Base-by-base conservation (phyloP, 2,113 vertebrate species). In the Chitala chitala region DNA sequence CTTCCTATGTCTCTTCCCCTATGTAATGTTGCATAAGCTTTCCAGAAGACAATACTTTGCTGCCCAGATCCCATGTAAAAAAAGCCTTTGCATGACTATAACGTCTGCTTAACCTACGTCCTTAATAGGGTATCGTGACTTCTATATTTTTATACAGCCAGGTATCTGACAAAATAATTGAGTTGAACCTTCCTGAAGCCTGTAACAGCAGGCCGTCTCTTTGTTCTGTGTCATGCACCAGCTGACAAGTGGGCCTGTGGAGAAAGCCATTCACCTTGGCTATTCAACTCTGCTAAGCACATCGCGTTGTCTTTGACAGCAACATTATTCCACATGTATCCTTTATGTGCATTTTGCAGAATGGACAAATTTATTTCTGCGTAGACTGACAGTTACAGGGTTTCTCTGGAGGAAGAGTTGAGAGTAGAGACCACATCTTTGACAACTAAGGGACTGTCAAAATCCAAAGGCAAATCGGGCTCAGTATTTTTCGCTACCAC, bases 311-410 rank as follows among this genome's bases (percentile, higher is more conserved):
- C n/a, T 63, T 63, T 63, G 59, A 63, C 59, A 63, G 59, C 6
- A 15, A 63, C 59, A 36, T 33, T 1, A 20, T 13, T 63, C 15
- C 58, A 63, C 58, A 63, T n/a, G 33, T 38, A 63, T 20, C 44
- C 59, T 63, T 38, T 63, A 63, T 29, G 31, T 20, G 31, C 17
- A 3, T 63, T 63, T 63, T 63, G 59, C 31, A 17, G 59, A 63
- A 63, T 63, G 59, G 59, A 63, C 59, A 63, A 36, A 63, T 63
- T 63, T 63, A 63, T 63, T 63, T 63, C 59, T 63, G 59, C 59
- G 38, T 15, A 36, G 59, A 20, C 59, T 63, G 59, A 33, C 59
- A 63, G 38, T 29, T 33, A 63, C 17, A 63, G 20, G 38, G 33
- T 63, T 20, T 63, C 59, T 63, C 59, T 3, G 59, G 31, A 63